These are phyloP conservation scores for Cyclina sinensis DNA, from an alignment of 1,140 invertebrate genomes.

Conservation along the genomic window DNA sequence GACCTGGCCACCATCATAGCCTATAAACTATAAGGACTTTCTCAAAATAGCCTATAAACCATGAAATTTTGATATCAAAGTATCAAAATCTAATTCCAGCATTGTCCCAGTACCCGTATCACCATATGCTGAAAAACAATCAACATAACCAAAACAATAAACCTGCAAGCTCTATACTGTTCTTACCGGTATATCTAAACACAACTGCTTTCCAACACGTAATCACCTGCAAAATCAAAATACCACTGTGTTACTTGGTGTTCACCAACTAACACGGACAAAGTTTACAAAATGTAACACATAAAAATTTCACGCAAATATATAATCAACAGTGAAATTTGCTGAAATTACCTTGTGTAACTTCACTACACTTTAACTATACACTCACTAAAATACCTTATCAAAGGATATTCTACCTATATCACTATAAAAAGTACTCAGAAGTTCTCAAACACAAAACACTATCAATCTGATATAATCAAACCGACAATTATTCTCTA, in stretches of 20 bases:
- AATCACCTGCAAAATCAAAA: not conserved
- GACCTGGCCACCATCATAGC: slow-evolving; percentile 20
- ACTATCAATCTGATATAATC: not conserved
- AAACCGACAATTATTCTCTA: not conserved
- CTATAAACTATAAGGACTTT: slow-evolving; percentile 6
- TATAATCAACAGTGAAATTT: too few species aligned
- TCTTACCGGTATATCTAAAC: too few species aligned
- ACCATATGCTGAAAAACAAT: not conserved
- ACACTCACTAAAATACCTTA: too few species aligned
- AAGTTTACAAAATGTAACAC: not conserved
- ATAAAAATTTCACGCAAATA: not conserved
- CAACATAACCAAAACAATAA: too few species aligned
- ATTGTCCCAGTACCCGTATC: not conserved
- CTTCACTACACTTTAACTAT: too few species aligned
- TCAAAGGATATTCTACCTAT: too few species aligned
- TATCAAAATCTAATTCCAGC: too few species aligned
- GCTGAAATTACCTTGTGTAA: too few species aligned
- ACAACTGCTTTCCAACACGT: too few species aligned
- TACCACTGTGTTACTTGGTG: not conserved
- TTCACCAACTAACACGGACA: not conserved
- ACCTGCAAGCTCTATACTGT: too few species aligned
- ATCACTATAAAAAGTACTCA: too few species aligned
- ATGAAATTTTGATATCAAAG: not conserved
- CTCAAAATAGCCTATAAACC: not conserved
- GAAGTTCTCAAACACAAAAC: not conserved